These are phyloP conservation scores for Anagrus nilaparvatae DNA, from an alignment of 1,140 invertebrate genomes.

Conservation along the genomic window DNA sequence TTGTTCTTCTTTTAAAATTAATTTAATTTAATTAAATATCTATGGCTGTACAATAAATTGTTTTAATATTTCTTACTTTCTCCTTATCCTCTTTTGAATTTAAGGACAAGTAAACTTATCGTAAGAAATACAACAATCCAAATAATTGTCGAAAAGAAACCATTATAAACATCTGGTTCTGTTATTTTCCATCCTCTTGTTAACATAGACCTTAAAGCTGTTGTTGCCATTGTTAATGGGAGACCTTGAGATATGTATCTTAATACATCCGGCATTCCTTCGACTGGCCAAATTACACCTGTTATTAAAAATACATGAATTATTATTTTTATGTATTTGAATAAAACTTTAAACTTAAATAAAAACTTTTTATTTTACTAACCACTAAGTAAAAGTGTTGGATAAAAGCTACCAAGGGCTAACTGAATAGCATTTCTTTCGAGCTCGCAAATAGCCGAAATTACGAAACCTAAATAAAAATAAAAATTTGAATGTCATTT, in stretches of 20 bases:
- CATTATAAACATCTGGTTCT: constrained; percentile 76
- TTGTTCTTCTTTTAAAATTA: no score
- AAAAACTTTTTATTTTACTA: constrained; percentile 20
- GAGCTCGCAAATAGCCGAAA: constrained; percentile 82
- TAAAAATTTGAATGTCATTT: neutral
- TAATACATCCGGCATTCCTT: constrained; percentile 78
- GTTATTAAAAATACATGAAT: constrained; percentile 12
- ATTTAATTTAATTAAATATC: no score
- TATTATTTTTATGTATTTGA: neutral
- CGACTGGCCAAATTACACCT: constrained; percentile 82
- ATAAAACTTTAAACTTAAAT: neutral
- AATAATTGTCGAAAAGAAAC: constrained; percentile 74
- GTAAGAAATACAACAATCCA: constrained; percentile 84
- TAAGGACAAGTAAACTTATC: constrained; percentile 68
- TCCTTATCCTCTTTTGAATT: constrained; percentile 60
- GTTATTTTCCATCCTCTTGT: constrained; percentile 80
- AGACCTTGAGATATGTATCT: constrained; percentile 73
- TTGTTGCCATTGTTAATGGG: constrained; percentile 84
- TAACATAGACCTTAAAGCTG: constrained; percentile 77
- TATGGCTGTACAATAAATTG: no score
- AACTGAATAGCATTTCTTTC: constrained; percentile 91
- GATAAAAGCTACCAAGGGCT: constrained; percentile 89
- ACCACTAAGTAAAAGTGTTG: constrained; percentile 77
- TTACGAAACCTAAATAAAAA: constrained; percentile 61
- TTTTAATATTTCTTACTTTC: neutral